These are phyloP conservation scores for honey bee (Apis mellifera) DNA, from an alignment of 1,140 invertebrate species.

Conservation along the genomic window Amel_HAv3.1 CM009940.2:3644501-3645000, in stretches of 20 bases:
- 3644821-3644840: conserved; percentile 65
- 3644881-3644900: conserved; percentile 78
- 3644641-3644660: conserved; percentile 79
- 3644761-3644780: conserved; percentile 65
- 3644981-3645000: neutral
- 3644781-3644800: conserved; percentile 53
- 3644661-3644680: conserved; percentile 74
- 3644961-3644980: no score
- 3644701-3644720: conserved; percentile 73
- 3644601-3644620: conserved; percentile 76
- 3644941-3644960: neutral
- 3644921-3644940: conserved; percentile 23
- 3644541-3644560: conserved; percentile 70
- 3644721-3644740: conserved; percentile 74
- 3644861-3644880: conserved; percentile 82
- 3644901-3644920: conserved; percentile 70
- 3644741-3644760: conserved; percentile 75
- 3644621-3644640: conserved; percentile 71
- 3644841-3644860: conserved; percentile 76
- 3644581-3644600: conserved; percentile 70
- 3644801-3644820: conserved; percentile 63
- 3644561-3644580: conserved; percentile 68
- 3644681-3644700: conserved; percentile 81
- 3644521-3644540: conserved; percentile 55
- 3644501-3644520: conserved; percentile 51